Evolutionary conservation across 2,888 invertebrate genomes (phyloP), one percentile per base, ranked within the genome.

Genomic region (Parnassius smintheus): DNA sequence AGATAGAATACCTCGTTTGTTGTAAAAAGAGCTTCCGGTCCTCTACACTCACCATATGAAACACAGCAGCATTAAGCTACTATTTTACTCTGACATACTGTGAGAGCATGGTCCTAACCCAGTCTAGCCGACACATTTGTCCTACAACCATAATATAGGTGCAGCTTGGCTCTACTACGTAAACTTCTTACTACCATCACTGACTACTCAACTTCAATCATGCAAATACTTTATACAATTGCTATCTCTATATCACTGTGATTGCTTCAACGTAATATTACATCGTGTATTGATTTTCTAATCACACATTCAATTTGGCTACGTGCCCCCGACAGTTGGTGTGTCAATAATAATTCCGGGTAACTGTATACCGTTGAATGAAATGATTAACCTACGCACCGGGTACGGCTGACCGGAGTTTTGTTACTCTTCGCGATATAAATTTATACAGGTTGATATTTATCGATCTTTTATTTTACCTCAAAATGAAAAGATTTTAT

Each of bases 291-390:
- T 77, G 85, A 88, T 88, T 87, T 87, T 81, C 76, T 78, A 81
- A 83, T 86, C 83, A 83, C 75, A 82, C 78, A 79, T 81, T 80
- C 78, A 81, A 83, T 85, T 81, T 77, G 74, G 73, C 68, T 70
- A 69, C 68, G 65, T 68, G 79, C 85, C 86, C 85, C 71, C 74
- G 78, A 82, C 88, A 89, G 84, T 89, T 88, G 88, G 86, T 79
- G 72, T 83, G 86, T 89, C 89, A 88, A 87, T 89, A 90, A 88
- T 88, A 88, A 88, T 86, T 83, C 81, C 69, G 75, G 52, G 85
- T 88, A 88, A 90, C 84, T 70, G 83, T 84, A 88, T 82, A 89
- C 83, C 82, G 86, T 83, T 87, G 88, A 87, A 90, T 91, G 84
- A 89, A 90, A 90, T 89, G 88, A 91, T 91, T 90, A 91, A 89